A percentile compares a stretch with the other conserved stretches of the same genome.
These are phyloP conservation scores for Andrena camellia DNA, from an alignment of 2,888 invertebrate species.

Conservation along the genomic window DNA sequence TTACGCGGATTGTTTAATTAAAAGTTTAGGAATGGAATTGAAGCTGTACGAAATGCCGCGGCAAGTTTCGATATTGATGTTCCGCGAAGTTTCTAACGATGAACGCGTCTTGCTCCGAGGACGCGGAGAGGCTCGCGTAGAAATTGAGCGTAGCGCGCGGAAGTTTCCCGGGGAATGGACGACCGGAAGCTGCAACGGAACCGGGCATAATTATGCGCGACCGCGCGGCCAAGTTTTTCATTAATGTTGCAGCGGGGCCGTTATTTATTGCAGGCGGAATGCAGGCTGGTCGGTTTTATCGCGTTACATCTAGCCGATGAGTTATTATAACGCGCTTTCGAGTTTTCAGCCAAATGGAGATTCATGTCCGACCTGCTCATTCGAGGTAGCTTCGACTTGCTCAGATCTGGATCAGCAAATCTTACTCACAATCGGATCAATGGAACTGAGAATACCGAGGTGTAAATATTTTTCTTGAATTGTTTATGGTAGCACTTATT, in stretches of 20 bases:
- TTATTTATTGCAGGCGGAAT: constrained; percentile 32
- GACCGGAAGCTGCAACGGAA: not conserved
- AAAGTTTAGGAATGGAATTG: constrained; percentile 34
- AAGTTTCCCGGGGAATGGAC: not conserved
- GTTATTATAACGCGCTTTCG: constrained; percentile 38
- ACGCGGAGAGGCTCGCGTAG: not conserved
- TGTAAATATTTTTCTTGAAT: too few species aligned
- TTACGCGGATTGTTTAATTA: constrained; percentile 33
- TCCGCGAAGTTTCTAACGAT: constrained; percentile 10
- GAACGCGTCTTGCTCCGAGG: not conserved
- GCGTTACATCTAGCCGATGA: constrained; percentile 27
- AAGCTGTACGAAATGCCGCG: not conserved
- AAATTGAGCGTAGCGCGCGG: not conserved
- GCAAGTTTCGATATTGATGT: constrained; percentile 19
- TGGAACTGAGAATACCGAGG: too few species aligned
- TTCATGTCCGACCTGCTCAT: constrained; percentile 17
- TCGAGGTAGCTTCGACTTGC: too few species aligned
- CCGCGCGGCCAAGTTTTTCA: constrained; percentile 39
- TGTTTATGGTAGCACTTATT: too few species aligned
- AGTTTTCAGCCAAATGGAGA: constrained; percentile 34
- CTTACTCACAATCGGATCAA: too few species aligned
- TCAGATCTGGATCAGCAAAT: too few species aligned
- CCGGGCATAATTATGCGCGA: constrained; percentile 32
- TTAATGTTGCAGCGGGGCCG: constrained; percentile 28
- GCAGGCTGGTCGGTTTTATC: constrained; percentile 27